Base-by-base conservation (phyloP, 2,797 vertebrate species). In the Bucorvus abyssinicus region DNA sequence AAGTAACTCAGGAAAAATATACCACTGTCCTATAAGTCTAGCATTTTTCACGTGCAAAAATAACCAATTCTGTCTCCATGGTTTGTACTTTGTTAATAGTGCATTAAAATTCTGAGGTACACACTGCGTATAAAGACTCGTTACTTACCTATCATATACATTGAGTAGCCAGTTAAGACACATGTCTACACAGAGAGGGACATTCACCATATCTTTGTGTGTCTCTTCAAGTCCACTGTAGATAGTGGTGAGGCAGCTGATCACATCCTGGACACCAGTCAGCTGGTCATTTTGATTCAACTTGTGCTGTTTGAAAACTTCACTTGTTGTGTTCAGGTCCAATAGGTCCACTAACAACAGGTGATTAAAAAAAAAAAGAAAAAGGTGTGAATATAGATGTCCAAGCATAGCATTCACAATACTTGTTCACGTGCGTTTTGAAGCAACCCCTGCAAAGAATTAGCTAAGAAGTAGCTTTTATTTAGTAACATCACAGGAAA, bases 101-200 rank as follows among this genome's bases (percentile, higher is more conserved):
- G 61, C 23, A 80, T 45, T 44, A 32, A 76, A 59, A n/a, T 60
- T 32, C 45, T 40, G 12, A 8, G 21, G 4, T 29, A 83, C 8
- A 44, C 12, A 52, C 4, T 19, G 26, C 27, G n/a, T 84, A 44
- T 21, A 88, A 65, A 57, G 27, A 5, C 1, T 24, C 26, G 21
- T 49, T 75, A 98, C 99, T 90, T 98, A 99, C 99, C 98, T 99
- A 96, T 99, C 99, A 80, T 99, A 99, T 21, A 99, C 99, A 6
- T 99, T 99, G 91, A 99, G 99, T 65, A 99, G 97, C 99, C 99
- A 99, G 98, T 99, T 99, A 96, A 99, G 99, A 97, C 98, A 99
- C 99, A 99, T 99, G 97, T 99, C 99, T 6, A 99, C 98, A 36
- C 99, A 99, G 92, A 99, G 98, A 0, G 99, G 99, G 63, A 99